phyloP scores from a whole-genome alignment of 2,888 invertebrate genomes.

The Phytoseiulus persimilis region DNA sequence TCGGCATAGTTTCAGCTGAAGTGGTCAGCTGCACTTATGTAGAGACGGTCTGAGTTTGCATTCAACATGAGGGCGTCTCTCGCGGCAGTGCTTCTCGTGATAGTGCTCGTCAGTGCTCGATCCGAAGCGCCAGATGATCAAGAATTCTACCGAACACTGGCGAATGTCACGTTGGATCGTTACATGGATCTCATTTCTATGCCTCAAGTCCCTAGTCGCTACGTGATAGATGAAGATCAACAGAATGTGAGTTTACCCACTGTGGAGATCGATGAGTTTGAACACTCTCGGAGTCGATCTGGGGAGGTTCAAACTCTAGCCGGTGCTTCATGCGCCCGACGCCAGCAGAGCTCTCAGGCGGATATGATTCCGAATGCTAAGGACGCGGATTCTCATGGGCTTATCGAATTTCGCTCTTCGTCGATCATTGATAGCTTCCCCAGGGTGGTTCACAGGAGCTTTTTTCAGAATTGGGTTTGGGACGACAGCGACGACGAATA shows the following conservation, averaged over 20 bases:
- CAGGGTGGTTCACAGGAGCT: neutral
- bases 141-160: conserved; percentile 19
- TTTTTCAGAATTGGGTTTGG: conserved; percentile 33
- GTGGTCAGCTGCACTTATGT: neutral
- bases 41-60: neutral
- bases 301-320: too few species aligned
- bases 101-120: neutral
- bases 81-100: neutral
- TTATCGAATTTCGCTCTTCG: too few species aligned
- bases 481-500: conserved; percentile 22
- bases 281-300: neutral
- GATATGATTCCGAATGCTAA: too few species aligned
- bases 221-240: conserved; percentile 19
- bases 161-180: conserved; percentile 19
- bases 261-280: neutral
- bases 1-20: neutral
- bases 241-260: neutral
- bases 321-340: too few species aligned
- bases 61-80: neutral
- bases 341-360: too few species aligned
- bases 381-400: too few species aligned
- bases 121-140: neutral
- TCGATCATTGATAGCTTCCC: neutral
- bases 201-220: conserved; percentile 28
- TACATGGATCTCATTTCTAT: conserved; percentile 38